Percentiles rank a stretch among this genome's conserved stretches.
These are phyloP conservation scores for Hydrozoanthus tunicans DNA, from an alignment of 64 coral and sea anemone species.

Conservation along the genomic window DNA sequence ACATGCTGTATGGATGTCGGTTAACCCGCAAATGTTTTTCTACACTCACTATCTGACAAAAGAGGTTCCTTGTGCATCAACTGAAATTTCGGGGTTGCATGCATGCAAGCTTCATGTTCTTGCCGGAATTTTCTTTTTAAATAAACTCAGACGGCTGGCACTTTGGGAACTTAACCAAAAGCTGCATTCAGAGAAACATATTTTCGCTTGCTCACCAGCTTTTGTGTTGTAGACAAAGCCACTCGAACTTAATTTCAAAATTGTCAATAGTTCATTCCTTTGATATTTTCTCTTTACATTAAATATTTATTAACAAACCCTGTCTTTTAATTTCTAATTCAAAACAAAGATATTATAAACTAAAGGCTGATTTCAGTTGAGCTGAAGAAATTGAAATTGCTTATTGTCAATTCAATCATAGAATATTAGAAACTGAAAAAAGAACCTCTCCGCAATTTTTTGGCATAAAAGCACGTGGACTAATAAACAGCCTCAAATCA, in stretches of 20 bases:
- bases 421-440: not conserved
- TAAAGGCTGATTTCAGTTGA: not conserved
- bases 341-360: not conserved
- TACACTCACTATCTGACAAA: no score
- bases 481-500: conserved; percentile 1
- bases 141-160: no score
- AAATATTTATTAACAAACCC: not conserved
- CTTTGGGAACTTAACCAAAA: no score
- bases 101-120: no score
- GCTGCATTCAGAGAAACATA: no score
- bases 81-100: no score
- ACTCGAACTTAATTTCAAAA: not conserved
- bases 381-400: not conserved
- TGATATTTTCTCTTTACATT: not conserved
- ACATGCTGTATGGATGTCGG: no score
- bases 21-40: no score
- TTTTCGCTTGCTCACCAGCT: not conserved
- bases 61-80: no score
- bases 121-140: no score
- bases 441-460: not conserved
- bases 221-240: not conserved
- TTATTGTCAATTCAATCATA: not conserved
- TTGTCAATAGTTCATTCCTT: not conserved
- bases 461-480: not conserved
- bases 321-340: not conserved